phyloP scores from a whole-genome alignment of 2,797 vertebrate species.

The Poeciliopsis presidionis region DNA sequence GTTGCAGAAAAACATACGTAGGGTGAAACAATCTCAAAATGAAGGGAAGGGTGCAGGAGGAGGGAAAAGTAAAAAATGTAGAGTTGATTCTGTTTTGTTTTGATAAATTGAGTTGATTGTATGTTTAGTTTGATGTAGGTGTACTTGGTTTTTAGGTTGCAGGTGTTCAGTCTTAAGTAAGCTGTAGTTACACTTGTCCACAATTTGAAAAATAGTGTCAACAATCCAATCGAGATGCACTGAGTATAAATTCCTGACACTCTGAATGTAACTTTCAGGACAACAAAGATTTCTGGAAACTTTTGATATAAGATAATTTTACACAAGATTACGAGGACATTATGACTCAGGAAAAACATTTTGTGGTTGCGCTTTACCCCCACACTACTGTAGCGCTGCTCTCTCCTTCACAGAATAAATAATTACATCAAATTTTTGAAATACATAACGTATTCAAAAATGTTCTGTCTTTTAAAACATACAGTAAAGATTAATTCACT shows the following conservation, averaged over 20 bases:
- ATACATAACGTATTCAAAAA: too few species aligned
- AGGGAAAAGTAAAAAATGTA: constrained; percentile 10
- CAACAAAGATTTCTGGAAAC: not conserved
- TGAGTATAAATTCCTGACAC: not conserved
- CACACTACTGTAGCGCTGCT: too few species aligned
- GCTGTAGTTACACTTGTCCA: too few species aligned
- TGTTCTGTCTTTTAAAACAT: too few species aligned
- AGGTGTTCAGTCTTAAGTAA: not conserved
- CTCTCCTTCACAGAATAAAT: too few species aligned
- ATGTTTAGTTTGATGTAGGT: constrained; percentile 16
- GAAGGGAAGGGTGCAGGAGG: not conserved
- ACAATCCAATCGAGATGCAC: not conserved
- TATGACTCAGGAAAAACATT: not conserved
- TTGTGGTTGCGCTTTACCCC: too few species aligned
- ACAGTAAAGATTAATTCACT: too few species aligned
- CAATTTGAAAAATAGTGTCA: not conserved
- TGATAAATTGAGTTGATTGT: constrained; percentile 62
- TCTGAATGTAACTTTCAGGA: not conserved
- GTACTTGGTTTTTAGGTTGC: too few species aligned
- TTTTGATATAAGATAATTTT: not conserved
- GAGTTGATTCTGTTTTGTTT: constrained; percentile 38
- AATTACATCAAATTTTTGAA: too few species aligned
- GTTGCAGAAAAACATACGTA: not conserved
- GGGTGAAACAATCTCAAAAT: not conserved
- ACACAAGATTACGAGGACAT: not conserved